Percentiles rank a stretch among this genome's conserved stretches.
Evolutionary conservation across 2,888 invertebrate genomes (phyloP).

Genomic region (Pegoplata infirma): DNA sequence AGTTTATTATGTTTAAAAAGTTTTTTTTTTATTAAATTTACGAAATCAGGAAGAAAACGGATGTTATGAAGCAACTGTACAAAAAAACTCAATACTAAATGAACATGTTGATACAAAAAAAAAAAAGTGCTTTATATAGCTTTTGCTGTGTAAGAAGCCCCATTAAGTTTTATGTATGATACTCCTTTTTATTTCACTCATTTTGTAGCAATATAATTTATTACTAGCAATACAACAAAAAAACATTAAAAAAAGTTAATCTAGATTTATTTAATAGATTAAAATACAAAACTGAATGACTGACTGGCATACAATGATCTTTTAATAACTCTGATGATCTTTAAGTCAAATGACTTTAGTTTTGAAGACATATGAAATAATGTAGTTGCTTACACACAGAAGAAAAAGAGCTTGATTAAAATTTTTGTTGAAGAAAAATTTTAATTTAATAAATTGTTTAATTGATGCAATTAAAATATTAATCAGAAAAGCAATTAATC

Average conservation of each 20-base stretch:
- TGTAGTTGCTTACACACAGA: too few species aligned
- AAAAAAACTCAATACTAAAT: too few species aligned
- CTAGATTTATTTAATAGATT: conserved; percentile 61
- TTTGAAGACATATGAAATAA: not conserved
- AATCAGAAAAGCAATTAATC: too few species aligned
- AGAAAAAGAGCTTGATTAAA: too few species aligned
- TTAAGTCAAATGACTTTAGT: conserved; percentile 22
- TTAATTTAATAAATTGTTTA: too few species aligned
- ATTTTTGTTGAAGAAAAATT: too few species aligned
- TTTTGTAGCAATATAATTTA: conserved; percentile 49
- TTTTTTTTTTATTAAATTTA: not conserved
- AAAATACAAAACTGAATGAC: conserved; percentile 27
- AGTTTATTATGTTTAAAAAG: conserved; percentile 1
- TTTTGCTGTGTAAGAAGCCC: conserved; percentile 21
- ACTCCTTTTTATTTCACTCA: conserved; percentile 12
- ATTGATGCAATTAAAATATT: too few species aligned
- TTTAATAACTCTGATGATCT: conserved; percentile 50
- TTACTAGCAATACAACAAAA: conserved; percentile 39
- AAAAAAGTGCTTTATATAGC: not conserved
- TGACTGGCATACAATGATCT: conserved; percentile 34
- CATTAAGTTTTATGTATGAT: conserved; percentile 31
- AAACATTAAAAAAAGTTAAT: conserved; percentile 57
- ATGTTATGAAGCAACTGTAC: conserved; percentile 21
- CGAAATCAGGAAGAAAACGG: conserved; percentile 49
- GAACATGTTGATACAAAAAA: too few species aligned